A percentile compares a stretch with the other conserved stretches of the same genome.
Evolutionary conservation across 2,113 vertebrate genomes (phyloP).

Genomic region (Ceuthmochares aereus): DNA sequence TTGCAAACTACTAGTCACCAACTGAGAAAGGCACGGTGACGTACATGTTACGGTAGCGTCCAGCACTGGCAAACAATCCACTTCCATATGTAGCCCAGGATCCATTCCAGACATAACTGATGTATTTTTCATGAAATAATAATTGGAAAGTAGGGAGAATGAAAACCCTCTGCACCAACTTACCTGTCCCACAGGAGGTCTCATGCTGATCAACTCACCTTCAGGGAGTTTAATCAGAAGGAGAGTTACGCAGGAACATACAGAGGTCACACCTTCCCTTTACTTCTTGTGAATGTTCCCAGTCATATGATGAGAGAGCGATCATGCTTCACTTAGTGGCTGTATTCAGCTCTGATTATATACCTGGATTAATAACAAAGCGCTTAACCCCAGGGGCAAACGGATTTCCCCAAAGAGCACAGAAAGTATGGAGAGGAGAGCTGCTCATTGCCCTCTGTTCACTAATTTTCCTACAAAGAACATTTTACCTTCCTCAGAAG

Average conservation of each 20-base stretch:
- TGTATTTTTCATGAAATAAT: background rate
- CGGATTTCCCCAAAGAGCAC: background rate
- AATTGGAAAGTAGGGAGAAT: background rate
- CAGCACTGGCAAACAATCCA: background rate
- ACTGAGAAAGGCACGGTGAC: conserved; percentile 11
- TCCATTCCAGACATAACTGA: background rate
- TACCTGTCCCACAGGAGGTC: background rate
- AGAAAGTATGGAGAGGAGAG: background rate
- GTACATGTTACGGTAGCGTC: background rate
- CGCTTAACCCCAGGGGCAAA: background rate
- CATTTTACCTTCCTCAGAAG: background rate
- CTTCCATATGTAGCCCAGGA: conserved; percentile 1
- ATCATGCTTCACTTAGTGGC: background rate
- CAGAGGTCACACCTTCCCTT: background rate
- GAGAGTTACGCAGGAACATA: background rate
- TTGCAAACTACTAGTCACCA: conserved; percentile 53
- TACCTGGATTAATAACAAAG: background rate
- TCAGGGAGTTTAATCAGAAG: background rate
- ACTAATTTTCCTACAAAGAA: background rate
- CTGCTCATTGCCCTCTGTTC: background rate
- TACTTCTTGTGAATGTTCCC: background rate
- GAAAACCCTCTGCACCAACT: background rate
- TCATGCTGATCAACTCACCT: background rate
- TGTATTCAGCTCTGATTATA: background rate
- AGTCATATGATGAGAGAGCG: background rate